Evolutionary conservation across 2,888 invertebrate species (phyloP).

Genomic region (Trachelus troglodyta): DNA sequence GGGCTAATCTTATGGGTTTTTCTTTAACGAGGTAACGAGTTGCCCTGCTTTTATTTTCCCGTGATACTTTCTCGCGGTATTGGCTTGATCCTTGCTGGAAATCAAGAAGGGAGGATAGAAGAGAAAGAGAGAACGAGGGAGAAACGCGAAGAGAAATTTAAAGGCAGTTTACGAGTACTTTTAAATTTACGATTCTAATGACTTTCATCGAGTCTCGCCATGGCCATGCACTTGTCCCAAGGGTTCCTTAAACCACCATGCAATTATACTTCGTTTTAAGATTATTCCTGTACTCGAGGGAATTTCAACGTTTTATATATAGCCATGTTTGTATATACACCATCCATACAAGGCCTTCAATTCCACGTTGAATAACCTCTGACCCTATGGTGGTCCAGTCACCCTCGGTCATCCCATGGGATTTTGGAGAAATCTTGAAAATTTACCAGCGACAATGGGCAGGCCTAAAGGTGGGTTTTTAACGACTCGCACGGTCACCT

Average conservation of each 20-base stretch:
- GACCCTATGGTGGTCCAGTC: background rate
- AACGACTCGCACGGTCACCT: conserved; percentile 26
- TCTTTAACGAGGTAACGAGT: background rate
- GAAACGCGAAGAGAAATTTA: background rate
- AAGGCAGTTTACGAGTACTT: background rate
- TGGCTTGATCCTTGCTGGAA: background rate
- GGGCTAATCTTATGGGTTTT: background rate
- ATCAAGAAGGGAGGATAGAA: background rate
- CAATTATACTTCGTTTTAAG: background rate
- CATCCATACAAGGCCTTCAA: background rate
- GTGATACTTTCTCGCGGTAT: background rate
- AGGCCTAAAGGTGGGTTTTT: conserved; percentile 4
- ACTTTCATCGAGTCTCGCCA: background rate
- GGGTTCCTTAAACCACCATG: background rate
- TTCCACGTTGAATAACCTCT: background rate
- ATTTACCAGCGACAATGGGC: background rate
- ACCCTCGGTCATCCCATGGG: background rate
- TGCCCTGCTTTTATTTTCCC: background rate
- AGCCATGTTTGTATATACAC: background rate
- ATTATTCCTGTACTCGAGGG: background rate
- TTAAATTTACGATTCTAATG: background rate
- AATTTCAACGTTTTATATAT: background rate
- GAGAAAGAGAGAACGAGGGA: background rate
- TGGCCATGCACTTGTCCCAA: background rate
- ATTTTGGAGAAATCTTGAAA: background rate